Evolutionary conservation across 2,797 vertebrate genomes (phyloP).

Genomic region (Esox lucius): DNA sequence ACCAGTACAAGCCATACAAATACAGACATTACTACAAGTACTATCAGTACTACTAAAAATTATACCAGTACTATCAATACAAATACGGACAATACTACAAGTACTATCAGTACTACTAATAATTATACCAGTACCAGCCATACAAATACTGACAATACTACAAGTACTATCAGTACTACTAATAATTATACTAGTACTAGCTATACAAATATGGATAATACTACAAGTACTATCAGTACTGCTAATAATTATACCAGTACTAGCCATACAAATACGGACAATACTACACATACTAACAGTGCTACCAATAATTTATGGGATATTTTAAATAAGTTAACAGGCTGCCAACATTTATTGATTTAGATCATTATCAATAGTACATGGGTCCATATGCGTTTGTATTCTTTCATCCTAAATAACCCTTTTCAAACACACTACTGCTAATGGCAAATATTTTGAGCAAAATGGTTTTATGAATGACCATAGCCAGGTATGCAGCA

Average conservation of each 20-base stretch:
- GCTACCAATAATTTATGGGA: not conserved
- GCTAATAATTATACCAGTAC: too few species aligned
- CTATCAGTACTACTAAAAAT: not conserved
- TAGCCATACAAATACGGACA: not conserved
- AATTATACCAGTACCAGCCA: too few species aligned
- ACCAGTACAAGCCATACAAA: not conserved
- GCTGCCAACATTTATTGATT: not conserved
- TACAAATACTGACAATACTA: too few species aligned
- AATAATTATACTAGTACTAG: too few species aligned
- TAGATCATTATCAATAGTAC: not conserved
- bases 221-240: too few species aligned
- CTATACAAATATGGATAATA: not conserved
- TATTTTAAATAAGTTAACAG: not conserved
- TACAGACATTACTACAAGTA: not conserved
- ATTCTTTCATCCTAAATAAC: not conserved
- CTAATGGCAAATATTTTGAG: not conserved
- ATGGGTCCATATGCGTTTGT: not conserved
- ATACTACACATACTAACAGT: not conserved
- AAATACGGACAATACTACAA: too few species aligned
- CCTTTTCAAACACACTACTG: not conserved
- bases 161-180: too few species aligned
- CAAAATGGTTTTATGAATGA: slow-evolving; percentile 52
- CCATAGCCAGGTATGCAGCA: slow-evolving; percentile 44
- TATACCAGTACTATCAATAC: too few species aligned
- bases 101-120: too few species aligned